Percentiles rank a stretch among this genome's conserved stretches.
Evolutionary conservation across 2,888 invertebrate species (phyloP).

Genomic region (Notodonta dromedarius): DNA sequence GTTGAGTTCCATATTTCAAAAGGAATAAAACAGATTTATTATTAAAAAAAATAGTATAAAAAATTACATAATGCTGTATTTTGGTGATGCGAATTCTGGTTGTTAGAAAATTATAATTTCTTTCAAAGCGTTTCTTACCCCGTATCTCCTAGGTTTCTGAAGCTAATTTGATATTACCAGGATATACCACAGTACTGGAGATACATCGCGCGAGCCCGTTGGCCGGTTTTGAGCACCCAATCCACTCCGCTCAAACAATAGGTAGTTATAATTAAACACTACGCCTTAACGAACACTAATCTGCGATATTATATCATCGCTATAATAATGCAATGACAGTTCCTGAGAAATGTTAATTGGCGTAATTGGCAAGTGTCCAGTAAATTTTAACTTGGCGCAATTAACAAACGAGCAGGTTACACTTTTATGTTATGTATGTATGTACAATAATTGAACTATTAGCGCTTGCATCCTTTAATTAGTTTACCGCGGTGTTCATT

Average conservation of each 20-base stretch:
- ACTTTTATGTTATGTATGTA: background rate
- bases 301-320: slow-evolving; percentile 36
- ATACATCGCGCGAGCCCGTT: background rate
- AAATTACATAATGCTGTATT: too few relatives aligned
- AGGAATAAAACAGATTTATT: too few relatives aligned
- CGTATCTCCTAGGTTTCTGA: too few relatives aligned
- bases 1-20: too few relatives aligned
- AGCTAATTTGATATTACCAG: too few relatives aligned
- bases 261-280: slow-evolving; percentile 8
- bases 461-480: background rate
- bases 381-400: slow-evolving; percentile 25
- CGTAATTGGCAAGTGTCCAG: slow-evolving; percentile 42
- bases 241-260: background rate
- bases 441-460: background rate
- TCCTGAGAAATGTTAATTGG: slow-evolving; percentile 47
- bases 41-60: too few relatives aligned
- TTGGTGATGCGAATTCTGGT: too few relatives aligned
- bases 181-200: background rate
- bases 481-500: background rate
- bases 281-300: slow-evolving; percentile 23
- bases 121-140: too few relatives aligned
- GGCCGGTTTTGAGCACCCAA: background rate
- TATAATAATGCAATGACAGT: slow-evolving; percentile 29
- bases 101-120: too few relatives aligned
- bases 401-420: slow-evolving; percentile 11